Base-by-base conservation (phyloP, 2,113 vertebrate genomes). In the Phocoena sinus region DNA sequence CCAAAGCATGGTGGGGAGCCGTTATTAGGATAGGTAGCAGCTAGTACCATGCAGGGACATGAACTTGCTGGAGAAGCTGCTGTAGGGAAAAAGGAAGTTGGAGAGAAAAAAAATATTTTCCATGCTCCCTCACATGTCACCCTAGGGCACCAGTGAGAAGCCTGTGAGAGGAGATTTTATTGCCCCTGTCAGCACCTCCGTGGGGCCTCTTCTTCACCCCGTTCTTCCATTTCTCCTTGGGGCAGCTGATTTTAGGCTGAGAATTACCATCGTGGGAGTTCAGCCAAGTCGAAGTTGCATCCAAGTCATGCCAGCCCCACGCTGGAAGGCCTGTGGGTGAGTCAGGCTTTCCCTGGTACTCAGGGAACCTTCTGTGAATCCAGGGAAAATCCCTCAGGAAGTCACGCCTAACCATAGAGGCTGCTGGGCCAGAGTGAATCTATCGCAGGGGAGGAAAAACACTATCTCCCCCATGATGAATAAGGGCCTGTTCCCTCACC, bases 301-400 rank as follows among this genome's bases (percentile, higher is more conserved):
- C 98, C 98, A 98, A 98, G 96, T 97, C 92, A 93, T 97, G 95
- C 94, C 0, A 1, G 81, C 97, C 93, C 97, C 98, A 98, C 98
- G 98, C 98, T 93, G 95, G 93, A 97, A 97, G 95, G 95, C 94
- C 95, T 96, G 97, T 92, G 94, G 96, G 91, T 96, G 98, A 98
- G 96, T 96, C 98, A 98, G 97, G 98, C 94, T 98, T 98, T 98
- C 96, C 93, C 97, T 96, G 95, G 97, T 96, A 98, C 95, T 98
- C 97, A 98, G 93, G 97, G 96, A 97, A 97, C 96, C 84, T 94
- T 98, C 94, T 96, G 97, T 95, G 97, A 97, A 96, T 97, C 95
- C 96, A 97, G 96, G 98, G 98, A 98, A 99, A 98, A 98, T 97
- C 98, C 93, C 97, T 98, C 94, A 98, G 95, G 98, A 98, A 98